These are phyloP conservation scores for Morpho deidamia DNA, from an alignment of 2,888 invertebrate species.

Conservation along the genomic window DNA sequence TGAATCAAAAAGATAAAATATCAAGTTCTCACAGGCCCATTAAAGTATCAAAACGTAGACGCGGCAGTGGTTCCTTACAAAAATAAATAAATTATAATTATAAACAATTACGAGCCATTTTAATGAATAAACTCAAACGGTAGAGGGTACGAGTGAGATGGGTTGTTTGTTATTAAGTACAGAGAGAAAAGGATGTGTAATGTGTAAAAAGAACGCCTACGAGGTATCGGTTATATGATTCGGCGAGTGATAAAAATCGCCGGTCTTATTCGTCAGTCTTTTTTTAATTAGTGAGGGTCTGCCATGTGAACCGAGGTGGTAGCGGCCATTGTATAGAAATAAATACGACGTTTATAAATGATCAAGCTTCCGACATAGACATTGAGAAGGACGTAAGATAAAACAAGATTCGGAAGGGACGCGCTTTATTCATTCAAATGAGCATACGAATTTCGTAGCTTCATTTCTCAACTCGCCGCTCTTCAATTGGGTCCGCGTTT, in stretches of 20 bases:
- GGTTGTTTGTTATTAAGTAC: conserved; percentile 27
- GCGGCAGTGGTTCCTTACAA: conserved; percentile 49
- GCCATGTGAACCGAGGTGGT: conserved; percentile 67
- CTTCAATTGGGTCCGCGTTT: conserved; percentile 4
- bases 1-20: conserved; percentile 49
- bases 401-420: conserved; percentile 37
- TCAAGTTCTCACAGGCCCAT: conserved; percentile 61
- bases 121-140: conserved; percentile 62
- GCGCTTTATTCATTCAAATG: conserved; percentile 37
- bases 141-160: conserved; percentile 49
- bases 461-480: conserved; percentile 24
- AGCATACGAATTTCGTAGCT: conserved; percentile 31
- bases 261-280: conserved; percentile 73
- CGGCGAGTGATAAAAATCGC: conserved; percentile 75
- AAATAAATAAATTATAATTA: conserved; percentile 73
- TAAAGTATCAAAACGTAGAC: conserved; percentile 62
- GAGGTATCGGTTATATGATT: conserved; percentile 64
- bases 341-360: conserved; percentile 68
- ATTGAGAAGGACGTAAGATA: conserved; percentile 48
- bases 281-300: conserved; percentile 75
- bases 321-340: conserved; percentile 64
- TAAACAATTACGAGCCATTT: conserved; percentile 68
- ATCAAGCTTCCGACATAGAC: conserved; percentile 47
- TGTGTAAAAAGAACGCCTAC: conserved; percentile 60
- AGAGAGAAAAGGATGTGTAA: conserved; percentile 51